Conservation (phyloP, 2,888 invertebrate genomes). For the Sipunculus nudus region DNA sequence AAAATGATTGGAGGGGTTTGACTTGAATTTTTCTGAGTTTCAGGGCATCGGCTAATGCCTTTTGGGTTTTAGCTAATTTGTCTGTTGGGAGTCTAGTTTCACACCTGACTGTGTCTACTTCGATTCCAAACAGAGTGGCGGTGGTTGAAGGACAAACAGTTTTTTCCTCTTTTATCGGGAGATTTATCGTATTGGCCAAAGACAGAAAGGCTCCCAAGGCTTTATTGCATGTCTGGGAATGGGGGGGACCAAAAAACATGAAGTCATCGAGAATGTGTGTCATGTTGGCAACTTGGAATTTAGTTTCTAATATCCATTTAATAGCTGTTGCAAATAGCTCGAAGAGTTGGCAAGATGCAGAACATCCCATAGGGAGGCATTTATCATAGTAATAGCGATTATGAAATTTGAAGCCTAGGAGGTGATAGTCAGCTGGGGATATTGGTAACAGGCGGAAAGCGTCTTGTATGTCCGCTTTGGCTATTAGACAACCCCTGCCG, state of each 20-base stretch:
- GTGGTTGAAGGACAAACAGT: neutral
- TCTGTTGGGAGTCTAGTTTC: neutral
- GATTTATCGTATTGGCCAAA: neutral
- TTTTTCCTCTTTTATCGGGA: neutral
- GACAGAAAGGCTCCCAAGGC: neutral
- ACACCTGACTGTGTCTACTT: neutral
- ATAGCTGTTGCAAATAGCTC: neutral
- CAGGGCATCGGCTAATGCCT: too few relatives aligned
- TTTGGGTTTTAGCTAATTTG: neutral
- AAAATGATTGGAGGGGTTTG: too few relatives aligned
- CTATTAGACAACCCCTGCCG: slow-evolving; percentile 14
- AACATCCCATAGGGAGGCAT: neutral
- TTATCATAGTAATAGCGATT: neutral
- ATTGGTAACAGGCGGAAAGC: slow-evolving; percentile 18
- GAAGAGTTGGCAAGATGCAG: neutral
- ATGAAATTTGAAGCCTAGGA: slow-evolving; percentile 11
- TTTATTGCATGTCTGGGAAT: neutral
- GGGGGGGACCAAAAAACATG: neutral
- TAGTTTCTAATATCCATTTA: neutral
- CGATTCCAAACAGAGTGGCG: neutral
- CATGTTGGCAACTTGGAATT: neutral
- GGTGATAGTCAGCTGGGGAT: slow-evolving; percentile 6
- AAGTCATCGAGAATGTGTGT: neutral
- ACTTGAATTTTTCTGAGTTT: too few relatives aligned
- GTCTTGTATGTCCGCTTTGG: slow-evolving; percentile 22